These are phyloP conservation scores for Vulpes vulpes DNA, from an alignment of 2,113 vertebrate genomes.

Conservation along the genomic window DNA sequence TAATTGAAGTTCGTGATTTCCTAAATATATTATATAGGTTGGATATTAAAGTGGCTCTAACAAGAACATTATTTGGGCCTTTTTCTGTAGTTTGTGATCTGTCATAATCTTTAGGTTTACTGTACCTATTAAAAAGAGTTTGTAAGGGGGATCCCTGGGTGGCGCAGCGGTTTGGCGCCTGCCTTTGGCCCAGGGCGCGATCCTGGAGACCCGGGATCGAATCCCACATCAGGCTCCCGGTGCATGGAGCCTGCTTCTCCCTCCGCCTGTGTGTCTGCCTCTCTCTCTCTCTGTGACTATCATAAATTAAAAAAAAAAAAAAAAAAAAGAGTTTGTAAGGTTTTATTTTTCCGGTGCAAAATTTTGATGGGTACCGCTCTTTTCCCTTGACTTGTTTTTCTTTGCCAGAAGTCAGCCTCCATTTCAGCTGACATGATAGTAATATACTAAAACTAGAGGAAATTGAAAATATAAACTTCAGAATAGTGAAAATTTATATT, in stretches of 20 bases:
- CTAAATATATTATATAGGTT: slow-evolving; percentile 1
- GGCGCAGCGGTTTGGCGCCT: no score
- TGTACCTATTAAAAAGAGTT: slow-evolving; percentile 45
- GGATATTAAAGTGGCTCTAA: neutral
- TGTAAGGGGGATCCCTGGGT: no score
- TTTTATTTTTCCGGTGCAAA: slow-evolving; percentile 47
- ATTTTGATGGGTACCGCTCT: slow-evolving; percentile 40
- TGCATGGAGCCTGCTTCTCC: no score
- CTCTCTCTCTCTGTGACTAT: no score
- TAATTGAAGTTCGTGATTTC: slow-evolving; percentile 20
- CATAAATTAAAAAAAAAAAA: no score
- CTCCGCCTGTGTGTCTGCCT: no score
- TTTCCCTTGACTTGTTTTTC: neutral
- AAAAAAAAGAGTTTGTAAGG: slow-evolving; percentile 43
- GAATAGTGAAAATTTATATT: slow-evolving; percentile 1
- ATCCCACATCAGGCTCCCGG: no score
- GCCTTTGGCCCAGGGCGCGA: no score
- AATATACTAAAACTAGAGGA: slow-evolving; percentile 28
- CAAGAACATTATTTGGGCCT: neutral
- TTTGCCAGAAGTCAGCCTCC: neutral
- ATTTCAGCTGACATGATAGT: neutral
- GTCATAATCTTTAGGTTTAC: neutral
- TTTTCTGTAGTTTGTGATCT: slow-evolving; percentile 13
- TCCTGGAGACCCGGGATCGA: no score
- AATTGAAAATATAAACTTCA: neutral